These are phyloP conservation scores for Caenorhabditis sulstoni DNA, from an alignment of 2,888 invertebrate genomes.

Conservation along the genomic window DNA sequence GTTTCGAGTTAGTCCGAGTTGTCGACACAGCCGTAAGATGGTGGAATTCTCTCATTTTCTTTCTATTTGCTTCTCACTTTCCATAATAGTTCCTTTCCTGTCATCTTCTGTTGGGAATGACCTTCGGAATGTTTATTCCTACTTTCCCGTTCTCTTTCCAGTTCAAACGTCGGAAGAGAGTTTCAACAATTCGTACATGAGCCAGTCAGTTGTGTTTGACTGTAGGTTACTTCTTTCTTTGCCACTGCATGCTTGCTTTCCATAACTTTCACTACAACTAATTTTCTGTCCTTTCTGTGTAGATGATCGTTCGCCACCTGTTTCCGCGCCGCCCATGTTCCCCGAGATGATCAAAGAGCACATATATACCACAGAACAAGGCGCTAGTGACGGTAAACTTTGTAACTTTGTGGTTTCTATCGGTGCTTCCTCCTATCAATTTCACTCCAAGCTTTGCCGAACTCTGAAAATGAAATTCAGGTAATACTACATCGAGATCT, in stretches of 20 bases:
- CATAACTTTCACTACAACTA: conserved; percentile 26
- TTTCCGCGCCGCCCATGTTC: conserved; percentile 23
- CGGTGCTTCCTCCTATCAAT: background rate
- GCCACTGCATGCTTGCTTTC: conserved; percentile 21
- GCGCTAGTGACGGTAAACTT: conserved; percentile 42
- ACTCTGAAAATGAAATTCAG: conserved; percentile 19
- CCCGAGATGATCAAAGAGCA: conserved; percentile 16
- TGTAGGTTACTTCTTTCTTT: conserved; percentile 50
- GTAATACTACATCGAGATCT: conserved; percentile 43
- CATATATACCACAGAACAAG: conserved; percentile 2
- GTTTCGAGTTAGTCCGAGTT: background rate
- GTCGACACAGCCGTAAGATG: background rate
- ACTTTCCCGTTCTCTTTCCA: conserved; percentile 14
- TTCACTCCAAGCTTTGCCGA: background rate
- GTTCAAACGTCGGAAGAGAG: conserved; percentile 48
- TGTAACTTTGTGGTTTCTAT: conserved; percentile 21
- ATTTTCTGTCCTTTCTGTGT: conserved; percentile 3
- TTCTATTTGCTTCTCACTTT: conserved; percentile 20
- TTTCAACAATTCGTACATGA: conserved; percentile 48
- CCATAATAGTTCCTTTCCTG: conserved; percentile 11
- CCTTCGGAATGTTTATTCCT: no score
- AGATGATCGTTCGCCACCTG: conserved; percentile 37
- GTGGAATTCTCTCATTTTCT: background rate
- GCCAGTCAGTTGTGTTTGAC: conserved; percentile 54
- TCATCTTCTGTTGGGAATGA: no score